Evolutionary conservation across 2,113 vertebrate genomes (phyloP).

Genomic region (Sinocyclocheilus grahami): DNA sequence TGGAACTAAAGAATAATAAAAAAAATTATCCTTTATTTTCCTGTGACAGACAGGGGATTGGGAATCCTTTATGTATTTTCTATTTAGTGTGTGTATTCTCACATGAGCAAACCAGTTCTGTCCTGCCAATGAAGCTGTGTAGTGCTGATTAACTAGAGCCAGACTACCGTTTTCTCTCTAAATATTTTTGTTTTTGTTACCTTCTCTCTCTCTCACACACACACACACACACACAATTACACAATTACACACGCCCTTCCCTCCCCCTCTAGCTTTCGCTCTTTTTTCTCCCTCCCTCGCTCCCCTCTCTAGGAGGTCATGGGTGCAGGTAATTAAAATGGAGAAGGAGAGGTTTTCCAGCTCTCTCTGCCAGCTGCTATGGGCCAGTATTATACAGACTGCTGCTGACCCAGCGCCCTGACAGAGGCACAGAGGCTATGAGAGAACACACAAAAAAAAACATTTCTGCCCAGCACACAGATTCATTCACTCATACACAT

Average conservation of each 20-base stretch:
- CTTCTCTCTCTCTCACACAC: not conserved
- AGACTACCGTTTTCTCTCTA: not conserved
- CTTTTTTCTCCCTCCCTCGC: slow-evolving; percentile 58
- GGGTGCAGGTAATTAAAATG: slow-evolving; percentile 72
- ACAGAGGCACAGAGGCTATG: slow-evolving; percentile 21
- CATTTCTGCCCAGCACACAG: not conserved
- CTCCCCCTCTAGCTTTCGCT: slow-evolving; percentile 58
- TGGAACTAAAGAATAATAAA: not conserved
- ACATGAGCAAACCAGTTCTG: not conserved
- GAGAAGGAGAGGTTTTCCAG: slow-evolving; percentile 10
- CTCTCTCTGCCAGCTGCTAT: slow-evolving; percentile 40
- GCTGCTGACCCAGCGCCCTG: slow-evolving; percentile 8
- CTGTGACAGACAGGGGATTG: not conserved
- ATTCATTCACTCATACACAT: not conserved
- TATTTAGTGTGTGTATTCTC: not conserved
- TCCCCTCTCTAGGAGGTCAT: slow-evolving; percentile 49
- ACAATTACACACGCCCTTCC: not conserved
- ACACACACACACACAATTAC: slow-evolving; percentile 36
- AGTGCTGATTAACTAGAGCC: not conserved
- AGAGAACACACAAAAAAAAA: not conserved
- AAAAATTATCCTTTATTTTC: not conserved
- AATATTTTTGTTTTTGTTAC: not conserved
- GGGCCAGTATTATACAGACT: slow-evolving; percentile 9
- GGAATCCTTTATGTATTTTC: not conserved
- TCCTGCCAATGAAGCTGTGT: not conserved